Evolutionary conservation across 2,888 invertebrate genomes (phyloP), one percentile per base, ranked within the genome.

Genomic region (Ethmia dodecea): DNA sequence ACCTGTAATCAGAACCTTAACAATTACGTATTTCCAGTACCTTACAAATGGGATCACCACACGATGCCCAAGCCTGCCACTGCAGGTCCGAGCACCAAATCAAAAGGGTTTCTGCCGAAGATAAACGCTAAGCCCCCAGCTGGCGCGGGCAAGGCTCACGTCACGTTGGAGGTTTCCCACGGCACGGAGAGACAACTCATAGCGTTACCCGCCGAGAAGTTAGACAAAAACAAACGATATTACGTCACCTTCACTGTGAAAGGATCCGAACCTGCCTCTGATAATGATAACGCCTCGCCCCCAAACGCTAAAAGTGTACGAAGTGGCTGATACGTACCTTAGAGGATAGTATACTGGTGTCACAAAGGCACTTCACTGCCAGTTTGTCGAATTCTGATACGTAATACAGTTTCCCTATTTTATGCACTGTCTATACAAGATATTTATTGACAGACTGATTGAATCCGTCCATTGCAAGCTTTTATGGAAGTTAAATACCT

Each of bases 241-340:
- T 96, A 95, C 72, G 96, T 97, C 40, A 96, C 96, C 31, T 96
- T 97, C 66, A 96, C 96, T 16, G 95, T 97, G 3, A 94, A 94
- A 72, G 94, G 94, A 32, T 89, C 89, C 2, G 86, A 86, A 39
- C 86, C 86, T 15, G 81, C 88, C n/a, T 83, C 84, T 1, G 90
- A 90, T 29, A 88, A 78, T 38, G 86, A 87, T 28, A 86, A 80
- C 32, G 60, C 68, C 8, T 70, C 79, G 12, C 73, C 63, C 48
- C 72, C 45, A 60, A 88, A 72, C 71, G 77, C 66, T 5, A 83
- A 81, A 51, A 64, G 66, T 43, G 70, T 71, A 3, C 77, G 70
- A 58, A 78, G 67, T 63, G 70, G 66, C 45, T 77, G 50, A 58
- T 18, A 9, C 8, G 18, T 18, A 8, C 5, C 14, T 6, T 30